phyloP scores from a whole-genome alignment of 2,888 invertebrate species.

The Stictocephala bisonia region DNA sequence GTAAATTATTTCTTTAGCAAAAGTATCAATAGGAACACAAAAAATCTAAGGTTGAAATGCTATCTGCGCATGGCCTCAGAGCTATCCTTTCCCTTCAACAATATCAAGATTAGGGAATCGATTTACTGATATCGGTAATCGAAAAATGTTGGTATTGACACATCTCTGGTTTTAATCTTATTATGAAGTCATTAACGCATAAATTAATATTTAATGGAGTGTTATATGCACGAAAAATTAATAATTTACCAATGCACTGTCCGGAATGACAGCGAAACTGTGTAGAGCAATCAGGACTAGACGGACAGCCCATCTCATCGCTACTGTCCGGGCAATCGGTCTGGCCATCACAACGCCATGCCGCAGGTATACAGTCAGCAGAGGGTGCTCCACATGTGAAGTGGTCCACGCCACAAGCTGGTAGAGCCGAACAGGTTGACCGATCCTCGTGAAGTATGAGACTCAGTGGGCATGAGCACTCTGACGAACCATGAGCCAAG shows the following conservation, averaged over 20 bases:
- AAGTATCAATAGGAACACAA: too few relatives aligned
- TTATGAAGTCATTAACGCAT: too few relatives aligned
- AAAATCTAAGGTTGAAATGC: too few relatives aligned
- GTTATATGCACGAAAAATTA: too few relatives aligned
- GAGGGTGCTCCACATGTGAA: constrained; percentile 75
- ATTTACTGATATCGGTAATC: too few relatives aligned
- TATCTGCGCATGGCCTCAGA: too few relatives aligned
- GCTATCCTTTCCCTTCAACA: too few relatives aligned
- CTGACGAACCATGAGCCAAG: constrained; percentile 51
- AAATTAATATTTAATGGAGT: too few relatives aligned
- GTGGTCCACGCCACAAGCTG: constrained; percentile 77
- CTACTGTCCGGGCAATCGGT: constrained; percentile 86
- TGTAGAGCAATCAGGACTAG: constrained; percentile 77
- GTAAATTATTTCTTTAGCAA: too few relatives aligned
- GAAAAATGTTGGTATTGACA: too few relatives aligned
- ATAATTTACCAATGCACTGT: constrained; percentile 72
- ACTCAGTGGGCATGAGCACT: constrained; percentile 83
- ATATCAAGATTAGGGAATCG: too few relatives aligned
- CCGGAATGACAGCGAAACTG: constrained; percentile 74
- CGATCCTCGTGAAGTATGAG: constrained; percentile 67
- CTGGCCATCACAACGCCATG: constrained; percentile 84
- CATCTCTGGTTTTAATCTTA: too few relatives aligned
- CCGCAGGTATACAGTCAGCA: constrained; percentile 76
- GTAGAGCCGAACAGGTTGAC: constrained; percentile 73
- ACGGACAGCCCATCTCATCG: constrained; percentile 81